phyloP scores from a whole-genome alignment of 2,888 invertebrate genomes.

The Apocheima hispidaria region DNA sequence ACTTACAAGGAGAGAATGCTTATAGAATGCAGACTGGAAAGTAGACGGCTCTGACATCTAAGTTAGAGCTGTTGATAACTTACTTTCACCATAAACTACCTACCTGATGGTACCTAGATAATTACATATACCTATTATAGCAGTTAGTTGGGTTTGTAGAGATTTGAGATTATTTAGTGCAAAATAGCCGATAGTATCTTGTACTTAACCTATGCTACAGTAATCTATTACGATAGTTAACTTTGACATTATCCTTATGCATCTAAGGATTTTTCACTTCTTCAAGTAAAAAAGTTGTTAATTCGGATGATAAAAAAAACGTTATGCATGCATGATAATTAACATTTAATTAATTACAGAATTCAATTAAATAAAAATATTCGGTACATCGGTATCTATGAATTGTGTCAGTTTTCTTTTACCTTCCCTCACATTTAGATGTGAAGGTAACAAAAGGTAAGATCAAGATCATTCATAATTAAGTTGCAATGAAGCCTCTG shows the following conservation, averaged over 20 bases:
- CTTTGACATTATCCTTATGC: no score
- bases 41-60: constrained; percentile 42
- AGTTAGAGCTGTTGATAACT: constrained; percentile 42
- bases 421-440: neutral
- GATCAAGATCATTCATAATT: neutral
- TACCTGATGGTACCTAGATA: constrained; percentile 5
- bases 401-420: constrained; percentile 2
- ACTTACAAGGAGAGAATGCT: neutral
- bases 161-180: constrained; percentile 1
- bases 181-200: neutral
- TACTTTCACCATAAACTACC: constrained; percentile 51
- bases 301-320: constrained; percentile 1
- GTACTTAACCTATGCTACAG: neutral
- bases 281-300: neutral
- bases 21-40: constrained; percentile 43
- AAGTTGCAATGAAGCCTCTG: neutral
- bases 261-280: no score
- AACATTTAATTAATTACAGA: constrained; percentile 2
- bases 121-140: no score
- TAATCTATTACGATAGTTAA: no score
- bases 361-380: neutral
- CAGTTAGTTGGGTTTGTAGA: constrained; percentile 33
- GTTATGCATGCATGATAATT: constrained; percentile 10
- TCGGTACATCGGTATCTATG: constrained; percentile 3
- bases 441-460: neutral